Percentiles rank a stretch among this genome's conserved stretches.
These are phyloP conservation scores for Ariopsis seemanni DNA, from an alignment of 2,113 vertebrate species.

Conservation along the genomic window DNA sequence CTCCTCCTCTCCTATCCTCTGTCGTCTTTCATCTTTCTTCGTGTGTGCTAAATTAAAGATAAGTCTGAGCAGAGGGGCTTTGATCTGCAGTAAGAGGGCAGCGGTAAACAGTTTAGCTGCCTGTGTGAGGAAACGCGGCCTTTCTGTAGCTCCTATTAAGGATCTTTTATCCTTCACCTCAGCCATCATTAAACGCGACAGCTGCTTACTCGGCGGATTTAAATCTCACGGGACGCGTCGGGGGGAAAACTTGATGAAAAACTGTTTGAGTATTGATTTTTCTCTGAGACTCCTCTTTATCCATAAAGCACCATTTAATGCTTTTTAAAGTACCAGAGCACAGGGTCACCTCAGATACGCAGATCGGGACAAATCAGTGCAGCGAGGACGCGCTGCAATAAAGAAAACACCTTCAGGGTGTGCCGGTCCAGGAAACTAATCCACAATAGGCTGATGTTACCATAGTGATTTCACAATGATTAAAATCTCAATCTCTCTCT, in stretches of 20 bases:
- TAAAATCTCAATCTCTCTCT: no score
- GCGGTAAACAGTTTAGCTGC: slow-evolving; percentile 14
- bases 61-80: slow-evolving; percentile 25
- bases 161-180: slow-evolving; percentile 3
- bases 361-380: neutral
- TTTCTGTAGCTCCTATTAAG: neutral
- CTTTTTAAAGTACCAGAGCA: no score
- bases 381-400: neutral
- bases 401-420: neutral
- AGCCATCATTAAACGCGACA: neutral
- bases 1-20: neutral
- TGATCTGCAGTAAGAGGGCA: slow-evolving; percentile 26
- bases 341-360: no score
- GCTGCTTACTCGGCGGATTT: neutral
- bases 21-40: neutral
- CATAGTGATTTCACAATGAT: neutral
- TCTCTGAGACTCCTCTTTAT: neutral
- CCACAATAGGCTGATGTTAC: neutral
- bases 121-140: neutral
- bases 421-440: neutral
- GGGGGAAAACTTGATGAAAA: neutral
- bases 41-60: slow-evolving; percentile 27
- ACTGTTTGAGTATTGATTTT: neutral
- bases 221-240: neutral
- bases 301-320: neutral